Conservation (phyloP, 2,113 vertebrate genomes). For the Crotophaga sulcirostris region DNA sequence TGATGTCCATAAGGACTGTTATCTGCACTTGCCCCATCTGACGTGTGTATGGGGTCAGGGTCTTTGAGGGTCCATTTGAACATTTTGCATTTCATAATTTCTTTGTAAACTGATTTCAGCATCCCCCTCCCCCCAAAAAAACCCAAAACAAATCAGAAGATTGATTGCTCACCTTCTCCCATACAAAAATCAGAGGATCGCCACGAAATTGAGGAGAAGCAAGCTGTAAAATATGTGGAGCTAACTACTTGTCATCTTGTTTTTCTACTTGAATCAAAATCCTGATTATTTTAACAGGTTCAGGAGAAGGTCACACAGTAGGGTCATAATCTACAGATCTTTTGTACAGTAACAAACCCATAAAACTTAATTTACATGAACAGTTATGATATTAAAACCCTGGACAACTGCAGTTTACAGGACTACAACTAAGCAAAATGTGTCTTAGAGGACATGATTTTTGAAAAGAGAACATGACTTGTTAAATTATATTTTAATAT, state of each 20-base stretch:
- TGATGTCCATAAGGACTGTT: neutral
- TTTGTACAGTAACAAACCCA: neutral
- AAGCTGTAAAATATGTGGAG: neutral
- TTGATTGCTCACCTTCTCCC: neutral
- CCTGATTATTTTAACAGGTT: constrained; percentile 15
- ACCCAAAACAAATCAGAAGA: neutral
- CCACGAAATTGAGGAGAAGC: neutral
- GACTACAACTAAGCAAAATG: neutral
- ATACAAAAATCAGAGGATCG: neutral
- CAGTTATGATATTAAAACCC: constrained; percentile 15
- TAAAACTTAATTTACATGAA: constrained; percentile 26
- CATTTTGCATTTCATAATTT: neutral
- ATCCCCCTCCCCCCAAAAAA: accelerated
- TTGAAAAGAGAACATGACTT: neutral
- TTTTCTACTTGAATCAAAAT: constrained; percentile 11
- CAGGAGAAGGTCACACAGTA: neutral
- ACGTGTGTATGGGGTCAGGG: accelerated
- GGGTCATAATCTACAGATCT: neutral
- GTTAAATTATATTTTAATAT: neutral
- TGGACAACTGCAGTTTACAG: neutral
- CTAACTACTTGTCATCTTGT: neutral
- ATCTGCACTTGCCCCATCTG: neutral
- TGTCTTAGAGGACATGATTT: neutral
- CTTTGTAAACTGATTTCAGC: neutral
- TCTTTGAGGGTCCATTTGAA: neutral